These are phyloP conservation scores for Nomia melanderi DNA, from an alignment of 1,140 invertebrate genomes.

Conservation along the genomic window DNA sequence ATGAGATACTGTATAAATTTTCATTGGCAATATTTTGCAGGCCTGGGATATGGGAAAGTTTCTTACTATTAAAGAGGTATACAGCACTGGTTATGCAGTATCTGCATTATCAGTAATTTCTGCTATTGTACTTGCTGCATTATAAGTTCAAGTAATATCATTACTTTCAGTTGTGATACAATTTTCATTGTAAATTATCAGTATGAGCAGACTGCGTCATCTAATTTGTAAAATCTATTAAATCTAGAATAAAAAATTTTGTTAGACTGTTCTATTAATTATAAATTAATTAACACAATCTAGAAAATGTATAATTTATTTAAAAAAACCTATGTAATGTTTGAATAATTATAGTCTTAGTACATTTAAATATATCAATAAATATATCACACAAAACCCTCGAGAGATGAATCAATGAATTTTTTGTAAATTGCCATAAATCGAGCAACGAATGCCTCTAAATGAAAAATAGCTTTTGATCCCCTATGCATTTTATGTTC, in stretches of 20 bases:
- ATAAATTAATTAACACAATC: conserved; percentile 6
- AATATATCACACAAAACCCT: conserved; percentile 62
- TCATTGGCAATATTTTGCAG: conserved; percentile 66
- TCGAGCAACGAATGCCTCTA: conserved; percentile 97
- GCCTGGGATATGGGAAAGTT: conserved; percentile 87
- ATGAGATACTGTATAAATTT: background rate
- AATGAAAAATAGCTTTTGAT: conserved; percentile 97
- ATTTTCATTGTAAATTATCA: conserved; percentile 52
- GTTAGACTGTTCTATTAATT: conserved; percentile 18
- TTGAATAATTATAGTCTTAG: conserved; percentile 35
- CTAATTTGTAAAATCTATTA: conserved; percentile 26
- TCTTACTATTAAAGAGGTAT: conserved; percentile 87
- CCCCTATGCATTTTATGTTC: conserved; percentile 95
- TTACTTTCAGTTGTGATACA: background rate
- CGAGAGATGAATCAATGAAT: conserved; percentile 86
- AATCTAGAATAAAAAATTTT: conserved; percentile 50
- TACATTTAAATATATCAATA: conserved; percentile 3
- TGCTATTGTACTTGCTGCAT: conserved; percentile 64
- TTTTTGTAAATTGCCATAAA: conserved; percentile 97
- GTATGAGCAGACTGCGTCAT: conserved; percentile 27
- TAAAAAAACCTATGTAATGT: conserved; percentile 41
- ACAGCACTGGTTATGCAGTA: conserved; percentile 86
- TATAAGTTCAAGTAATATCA: conserved; percentile 60
- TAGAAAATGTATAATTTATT: conserved; percentile 31
- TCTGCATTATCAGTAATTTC: conserved; percentile 77